Percentiles rank a stretch among this genome's conserved stretches.
Conservation (phyloP, 2,113 vertebrate species). For the Laticauda colubrina region DNA sequence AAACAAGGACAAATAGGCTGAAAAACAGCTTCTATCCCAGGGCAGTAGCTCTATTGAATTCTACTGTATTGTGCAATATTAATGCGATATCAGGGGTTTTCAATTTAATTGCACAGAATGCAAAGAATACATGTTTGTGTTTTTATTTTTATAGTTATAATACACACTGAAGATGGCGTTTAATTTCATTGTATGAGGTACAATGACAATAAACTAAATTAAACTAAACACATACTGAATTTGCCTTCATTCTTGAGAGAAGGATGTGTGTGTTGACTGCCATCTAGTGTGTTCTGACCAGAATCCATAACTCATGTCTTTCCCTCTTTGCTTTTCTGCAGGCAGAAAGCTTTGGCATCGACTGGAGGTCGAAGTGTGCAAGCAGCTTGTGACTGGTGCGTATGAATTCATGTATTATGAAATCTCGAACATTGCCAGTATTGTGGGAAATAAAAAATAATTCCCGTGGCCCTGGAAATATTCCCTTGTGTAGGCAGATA, state of each 20-base stretch:
- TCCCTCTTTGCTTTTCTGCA: conserved; percentile 63
- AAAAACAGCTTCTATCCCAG: too few species aligned
- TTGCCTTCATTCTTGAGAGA: neutral
- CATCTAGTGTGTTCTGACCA: conserved; percentile 14
- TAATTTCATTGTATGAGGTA: too few species aligned
- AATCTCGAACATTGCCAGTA: neutral
- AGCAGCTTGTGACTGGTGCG: conserved; percentile 98
- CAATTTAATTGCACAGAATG: too few species aligned
- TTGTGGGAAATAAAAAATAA: neutral
- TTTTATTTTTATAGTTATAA: too few species aligned
- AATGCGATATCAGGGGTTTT: too few species aligned
- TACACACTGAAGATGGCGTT: too few species aligned
- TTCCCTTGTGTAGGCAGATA: neutral
- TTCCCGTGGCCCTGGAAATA: neutral
- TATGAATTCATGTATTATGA: conserved; percentile 62
- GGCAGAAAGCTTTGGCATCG: conserved; percentile 93
- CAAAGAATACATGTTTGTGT: too few species aligned
- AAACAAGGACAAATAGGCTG: too few species aligned
- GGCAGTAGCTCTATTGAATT: too few species aligned
- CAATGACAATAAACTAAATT: too few species aligned
- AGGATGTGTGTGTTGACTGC: neutral
- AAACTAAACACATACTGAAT: too few species aligned
- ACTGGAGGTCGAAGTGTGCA: conserved; percentile 96
- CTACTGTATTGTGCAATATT: too few species aligned
- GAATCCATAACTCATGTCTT: conserved; percentile 51